These are phyloP conservation scores for Phalacrocorax aristotelis DNA, from an alignment of 2,113 vertebrate species.

Conservation along the genomic window DNA sequence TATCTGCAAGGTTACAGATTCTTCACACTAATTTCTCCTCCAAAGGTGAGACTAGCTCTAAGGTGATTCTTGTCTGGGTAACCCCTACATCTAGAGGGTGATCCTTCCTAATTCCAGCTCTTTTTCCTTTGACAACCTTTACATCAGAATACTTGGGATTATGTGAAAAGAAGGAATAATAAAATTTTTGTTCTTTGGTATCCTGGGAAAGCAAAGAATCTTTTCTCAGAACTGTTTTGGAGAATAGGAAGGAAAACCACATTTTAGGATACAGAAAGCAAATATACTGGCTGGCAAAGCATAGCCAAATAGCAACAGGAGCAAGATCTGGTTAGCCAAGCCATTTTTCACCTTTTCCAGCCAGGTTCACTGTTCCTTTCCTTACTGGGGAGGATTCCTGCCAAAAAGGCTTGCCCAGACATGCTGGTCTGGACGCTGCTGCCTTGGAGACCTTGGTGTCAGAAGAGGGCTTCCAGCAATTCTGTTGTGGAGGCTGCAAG, in stretches of 20 bases:
- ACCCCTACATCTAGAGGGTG: not conserved
- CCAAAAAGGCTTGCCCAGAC: slow-evolving; percentile 14
- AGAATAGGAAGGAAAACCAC: not conserved
- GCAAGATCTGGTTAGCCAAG: not conserved
- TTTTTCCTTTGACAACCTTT: not conserved
- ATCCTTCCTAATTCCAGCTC: not conserved
- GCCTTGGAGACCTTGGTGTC: not conserved
- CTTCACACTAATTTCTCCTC: not conserved
- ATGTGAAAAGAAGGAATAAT: not conserved
- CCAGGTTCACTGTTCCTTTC: not conserved
- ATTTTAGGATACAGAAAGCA: not conserved
- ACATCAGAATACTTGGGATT: not conserved
- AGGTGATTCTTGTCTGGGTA: not conserved
- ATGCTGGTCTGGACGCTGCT: not conserved
- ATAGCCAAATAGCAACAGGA: not conserved
- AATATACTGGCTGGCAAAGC: not conserved
- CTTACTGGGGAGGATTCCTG: not conserved
- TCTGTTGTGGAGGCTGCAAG: not conserved
- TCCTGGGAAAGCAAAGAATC: not conserved
- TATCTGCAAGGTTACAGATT: not conserved
- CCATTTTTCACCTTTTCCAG: slow-evolving; percentile 46
- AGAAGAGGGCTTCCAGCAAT: not conserved
- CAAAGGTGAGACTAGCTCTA: not conserved
- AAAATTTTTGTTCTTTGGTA: not conserved
- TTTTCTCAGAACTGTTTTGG: not conserved